Evolutionary conservation across 2,113 vertebrate genomes (phyloP).

Genomic region (Hippolais icterina): DNA sequence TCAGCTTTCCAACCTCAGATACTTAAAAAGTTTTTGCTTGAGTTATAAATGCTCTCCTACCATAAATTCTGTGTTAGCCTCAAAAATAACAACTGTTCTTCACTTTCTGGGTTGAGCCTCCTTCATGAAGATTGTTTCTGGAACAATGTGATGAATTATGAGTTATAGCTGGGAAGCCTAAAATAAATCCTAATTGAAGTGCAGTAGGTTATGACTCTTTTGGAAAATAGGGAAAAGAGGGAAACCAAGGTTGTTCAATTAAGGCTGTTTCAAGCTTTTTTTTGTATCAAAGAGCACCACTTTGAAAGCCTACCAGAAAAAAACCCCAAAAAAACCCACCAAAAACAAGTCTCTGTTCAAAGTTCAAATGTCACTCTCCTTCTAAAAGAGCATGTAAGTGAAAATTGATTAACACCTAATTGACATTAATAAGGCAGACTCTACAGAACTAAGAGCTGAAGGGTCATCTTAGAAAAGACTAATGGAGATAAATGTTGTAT

Average conservation of each 20-base stretch:
- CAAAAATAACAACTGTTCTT: background rate
- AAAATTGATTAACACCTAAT: background rate
- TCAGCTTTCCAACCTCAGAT: background rate
- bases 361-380: background rate
- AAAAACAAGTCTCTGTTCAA: background rate
- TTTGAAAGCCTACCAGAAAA: background rate
- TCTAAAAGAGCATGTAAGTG: background rate
- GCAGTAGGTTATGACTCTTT: background rate
- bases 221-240: background rate
- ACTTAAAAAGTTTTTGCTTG: background rate
- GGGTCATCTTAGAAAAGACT: background rate
- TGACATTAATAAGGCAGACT: background rate
- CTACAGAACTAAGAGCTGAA: background rate
- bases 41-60: background rate
- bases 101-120: background rate
- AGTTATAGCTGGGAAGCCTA: background rate
- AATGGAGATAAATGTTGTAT: background rate
- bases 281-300: background rate
- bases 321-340: background rate
- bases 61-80: background rate
- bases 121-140: background rate
- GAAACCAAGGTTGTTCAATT: background rate
- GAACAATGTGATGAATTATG: background rate
- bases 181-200: slow-evolving; percentile 23
- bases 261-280: background rate